Base-by-base conservation (phyloP, 2,113 vertebrate genomes). In the Cyanoramphus novaezelandiae region DNA sequence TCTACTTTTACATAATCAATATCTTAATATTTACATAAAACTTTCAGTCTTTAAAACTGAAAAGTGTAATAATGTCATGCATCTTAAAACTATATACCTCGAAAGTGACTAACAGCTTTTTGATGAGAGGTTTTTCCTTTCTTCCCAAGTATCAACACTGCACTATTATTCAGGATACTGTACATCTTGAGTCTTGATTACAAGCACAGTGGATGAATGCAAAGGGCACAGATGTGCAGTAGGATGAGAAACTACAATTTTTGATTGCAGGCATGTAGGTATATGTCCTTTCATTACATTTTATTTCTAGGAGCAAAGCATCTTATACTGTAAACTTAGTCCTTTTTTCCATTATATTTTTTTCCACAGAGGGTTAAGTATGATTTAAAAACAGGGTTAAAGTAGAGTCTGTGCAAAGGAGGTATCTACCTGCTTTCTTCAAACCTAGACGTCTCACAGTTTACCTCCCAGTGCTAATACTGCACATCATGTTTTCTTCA, bases 81-180 rank as follows among this genome's bases (percentile, higher is more conserved):
- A 46, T 33, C 39, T 84, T 69, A 31, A 86, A 60, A 62, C 33
- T 2, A 27, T 24, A 31, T 21, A 50, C 11, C 9, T 82, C 3
- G 3, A 55, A 43, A 33, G 3, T 6, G 3, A 12, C 7, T 7
- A 59, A 2, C 5, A 23, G 13, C 0, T 33, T 44, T 82, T 59
- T 50, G 4, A 44, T 79, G 17, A 12, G 10, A 70, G n/a, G 3
- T 2, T 28, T 65, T 82, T 65, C 9, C 3, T 9, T 33, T 69
- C 39, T 59, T 77, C 21, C 4, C 43, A 46, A 64, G 11, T 27
- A 55, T 29, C 7, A n/a, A 18, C 15, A 50, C 2, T 27, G 2
- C 17, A 11, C 5, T 64, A 5, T 29, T 68, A 31, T 27, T 68
- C 17, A 44, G 7, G 24, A 47, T 49, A 31, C 11, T 65, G 9